Conservation (phyloP, 2,797 vertebrate genomes). For the Poeciliopsis turneri region DNA sequence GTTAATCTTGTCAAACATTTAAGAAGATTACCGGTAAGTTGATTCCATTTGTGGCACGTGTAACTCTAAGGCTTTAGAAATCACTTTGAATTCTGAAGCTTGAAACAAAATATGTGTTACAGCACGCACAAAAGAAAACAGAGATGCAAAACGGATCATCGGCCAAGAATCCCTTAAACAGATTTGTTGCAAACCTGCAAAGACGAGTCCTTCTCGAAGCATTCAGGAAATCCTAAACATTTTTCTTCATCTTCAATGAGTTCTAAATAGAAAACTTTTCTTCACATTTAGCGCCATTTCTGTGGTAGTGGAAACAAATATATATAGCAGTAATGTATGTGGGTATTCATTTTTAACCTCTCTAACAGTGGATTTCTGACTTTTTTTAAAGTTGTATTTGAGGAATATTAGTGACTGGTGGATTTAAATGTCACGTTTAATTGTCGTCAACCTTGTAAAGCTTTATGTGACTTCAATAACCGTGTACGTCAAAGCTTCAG, state of each 20-base stretch:
- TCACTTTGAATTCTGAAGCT: neutral
- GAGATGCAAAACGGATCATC: neutral
- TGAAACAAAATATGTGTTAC: neutral
- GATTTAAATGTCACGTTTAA: neutral
- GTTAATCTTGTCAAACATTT: constrained; percentile 2
- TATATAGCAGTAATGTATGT: neutral
- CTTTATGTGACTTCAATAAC: neutral
- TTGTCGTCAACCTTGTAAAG: neutral
- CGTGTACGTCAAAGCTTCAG: neutral
- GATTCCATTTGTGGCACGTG: neutral
- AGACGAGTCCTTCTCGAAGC: neutral
- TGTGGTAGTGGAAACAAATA: neutral
- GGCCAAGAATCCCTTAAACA: neutral
- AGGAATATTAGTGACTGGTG: neutral
- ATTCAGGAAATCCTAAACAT: neutral
- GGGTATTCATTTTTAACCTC: neutral
- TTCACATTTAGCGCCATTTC: neutral
- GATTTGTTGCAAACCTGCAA: neutral
- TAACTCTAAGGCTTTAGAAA: neutral
- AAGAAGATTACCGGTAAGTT: neutral
- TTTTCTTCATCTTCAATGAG: neutral
- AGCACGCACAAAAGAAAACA: neutral
- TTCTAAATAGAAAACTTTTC: neutral
- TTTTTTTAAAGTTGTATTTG: neutral
- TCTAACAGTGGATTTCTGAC: neutral